Evolutionary conservation across 1,140 invertebrate species (phyloP).

Genomic region (Dryas iulia): DNA sequence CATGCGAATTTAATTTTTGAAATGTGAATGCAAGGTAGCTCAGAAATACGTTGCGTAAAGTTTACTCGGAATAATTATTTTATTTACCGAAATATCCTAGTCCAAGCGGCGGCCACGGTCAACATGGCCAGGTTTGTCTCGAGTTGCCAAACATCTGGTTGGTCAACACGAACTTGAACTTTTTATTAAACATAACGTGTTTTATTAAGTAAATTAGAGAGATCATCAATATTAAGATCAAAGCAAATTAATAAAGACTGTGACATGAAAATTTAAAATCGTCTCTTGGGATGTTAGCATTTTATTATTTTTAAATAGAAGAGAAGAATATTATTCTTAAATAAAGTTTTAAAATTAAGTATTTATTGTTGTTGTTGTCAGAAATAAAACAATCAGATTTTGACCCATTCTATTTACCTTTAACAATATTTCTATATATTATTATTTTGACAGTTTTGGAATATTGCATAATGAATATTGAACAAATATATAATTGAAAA

Average conservation of each 20-base stretch:
- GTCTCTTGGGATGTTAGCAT: no score
- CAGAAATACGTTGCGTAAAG: neutral
- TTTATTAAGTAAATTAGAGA: neutral
- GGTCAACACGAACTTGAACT: constrained; percentile 36
- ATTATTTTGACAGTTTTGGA: neutral
- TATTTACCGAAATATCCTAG: constrained; percentile 18
- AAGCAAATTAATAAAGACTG: neutral
- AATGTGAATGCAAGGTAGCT: constrained; percentile 7
- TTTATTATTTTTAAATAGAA: no score
- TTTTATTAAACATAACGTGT: constrained; percentile 5
- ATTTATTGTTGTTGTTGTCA: neutral
- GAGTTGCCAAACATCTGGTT: constrained; percentile 26
- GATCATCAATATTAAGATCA: neutral
- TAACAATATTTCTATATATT: neutral
- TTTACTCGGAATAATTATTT: neutral
- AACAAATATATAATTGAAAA: neutral
- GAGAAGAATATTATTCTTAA: no score
- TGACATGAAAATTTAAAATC: no score
- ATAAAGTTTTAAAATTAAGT: no score
- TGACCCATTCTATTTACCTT: neutral
- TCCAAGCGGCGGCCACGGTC: constrained; percentile 25
- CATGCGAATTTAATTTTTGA: neutral
- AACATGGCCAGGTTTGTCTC: constrained; percentile 15
- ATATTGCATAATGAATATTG: neutral
- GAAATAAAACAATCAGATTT: neutral